Base-by-base conservation (phyloP, 1,140 invertebrate genomes). In the Drosophila pandora region DNA sequence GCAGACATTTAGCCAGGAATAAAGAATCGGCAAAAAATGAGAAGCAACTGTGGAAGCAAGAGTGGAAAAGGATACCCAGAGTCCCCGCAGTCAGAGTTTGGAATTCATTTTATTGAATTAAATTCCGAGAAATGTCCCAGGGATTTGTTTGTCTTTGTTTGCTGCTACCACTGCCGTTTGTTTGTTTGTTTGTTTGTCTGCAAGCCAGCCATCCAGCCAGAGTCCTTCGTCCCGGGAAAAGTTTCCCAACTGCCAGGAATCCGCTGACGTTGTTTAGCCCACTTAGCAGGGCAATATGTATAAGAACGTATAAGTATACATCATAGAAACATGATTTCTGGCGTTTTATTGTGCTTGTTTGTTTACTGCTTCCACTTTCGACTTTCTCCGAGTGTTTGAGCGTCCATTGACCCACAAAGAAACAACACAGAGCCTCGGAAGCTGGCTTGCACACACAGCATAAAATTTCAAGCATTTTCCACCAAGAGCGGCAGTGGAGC, bases 381-480 rank as follows among this genome's bases (percentile, higher is more conserved):
- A 41, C 17, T 17, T 57, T 45, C 8, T 4, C 22, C 54, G 53
- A 52, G 37, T 52, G 54, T 52, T 52, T 67, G 57, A 50, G 37
- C 49, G 65, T 50, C 62, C 79, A 75, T 83, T 83, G 79, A 83
- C 79, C 80, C 71, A 83, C 56, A 76, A 82, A 81, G 52, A 69
- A 32, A 37, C 25, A 23, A 49, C 9, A 49, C 23, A 49, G 25
- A 34, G 0, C 12, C 12, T 9, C 25, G 10, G 4, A 43, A 43
- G 58, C 34, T 25, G 58, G n/a, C 25, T 43, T 17, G 22, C 58
- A 55, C 9, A 48, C 34, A 25, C 25, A 8, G 6, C 13, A 34
- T 7, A 32, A 62, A 39, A 62, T 62, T n/a, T 64, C 32, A 57
- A 70, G 67, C n/a, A 41, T 50, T 56, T 64, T 52, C 68, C 58